A percentile compares a stretch with the other conserved stretches of the same genome.
Conservation (phyloP, 2,888 invertebrate genomes). For the Ceramica pisi region DNA sequence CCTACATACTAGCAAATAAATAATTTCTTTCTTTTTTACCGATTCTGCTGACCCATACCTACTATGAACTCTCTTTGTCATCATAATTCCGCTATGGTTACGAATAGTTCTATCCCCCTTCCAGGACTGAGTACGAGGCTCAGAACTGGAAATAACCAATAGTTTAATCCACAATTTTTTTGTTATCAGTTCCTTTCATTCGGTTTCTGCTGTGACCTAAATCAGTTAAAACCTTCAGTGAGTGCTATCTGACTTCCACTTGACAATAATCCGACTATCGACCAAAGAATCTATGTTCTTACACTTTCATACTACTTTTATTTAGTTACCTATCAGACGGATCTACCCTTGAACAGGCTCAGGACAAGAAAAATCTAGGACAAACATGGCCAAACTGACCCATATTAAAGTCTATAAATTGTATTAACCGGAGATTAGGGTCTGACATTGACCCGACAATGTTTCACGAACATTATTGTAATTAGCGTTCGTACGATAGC, state of each 20-base stretch:
- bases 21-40: no score
- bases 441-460: constrained; percentile 53
- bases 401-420: constrained; percentile 46
- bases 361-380: constrained; percentile 29
- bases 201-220: not conserved
- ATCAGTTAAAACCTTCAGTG: not conserved
- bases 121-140: no score
- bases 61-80: not conserved
- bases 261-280: not conserved
- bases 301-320: not conserved
- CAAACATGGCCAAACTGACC: constrained; percentile 44
- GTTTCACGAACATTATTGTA: constrained; percentile 43
- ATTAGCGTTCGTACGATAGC: constrained; percentile 31
- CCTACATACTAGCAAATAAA: no score
- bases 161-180: not conserved
- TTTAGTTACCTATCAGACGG: constrained; percentile 1
- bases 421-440: constrained; percentile 42
- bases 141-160: not conserved
- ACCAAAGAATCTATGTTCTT: not conserved
- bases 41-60: not conserved
- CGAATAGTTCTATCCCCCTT: not conserved
- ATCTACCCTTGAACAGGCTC: constrained; percentile 26
- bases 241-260: not conserved
- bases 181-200: not conserved
- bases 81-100: not conserved